Evolutionary conservation across 1,140 invertebrate genomes (phyloP).

Genomic region (Nephila pilipes): DNA sequence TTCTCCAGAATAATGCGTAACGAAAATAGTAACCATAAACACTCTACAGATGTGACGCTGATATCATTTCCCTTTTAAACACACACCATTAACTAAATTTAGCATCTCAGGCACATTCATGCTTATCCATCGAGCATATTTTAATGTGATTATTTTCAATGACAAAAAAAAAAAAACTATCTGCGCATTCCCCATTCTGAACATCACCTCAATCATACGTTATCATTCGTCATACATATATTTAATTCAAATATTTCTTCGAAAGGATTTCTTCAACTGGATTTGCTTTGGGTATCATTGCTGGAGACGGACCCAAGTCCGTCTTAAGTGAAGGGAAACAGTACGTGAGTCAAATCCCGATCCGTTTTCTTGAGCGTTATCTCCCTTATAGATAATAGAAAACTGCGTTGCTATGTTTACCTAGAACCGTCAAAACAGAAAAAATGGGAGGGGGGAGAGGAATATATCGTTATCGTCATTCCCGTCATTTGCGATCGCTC

Average conservation of each 20-base stretch:
- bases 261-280: neutral
- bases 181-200: too few relatives aligned
- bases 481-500: slow-evolving; percentile 31
- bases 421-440: slow-evolving; percentile 44
- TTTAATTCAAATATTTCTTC: neutral
- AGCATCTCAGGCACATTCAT: too few relatives aligned
- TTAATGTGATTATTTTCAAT: too few relatives aligned
- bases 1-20: too few relatives aligned
- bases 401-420: slow-evolving; percentile 42
- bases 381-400: neutral
- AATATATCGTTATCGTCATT: slow-evolving; percentile 31
- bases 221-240: too few relatives aligned
- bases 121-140: too few relatives aligned
- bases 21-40: too few relatives aligned
- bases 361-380: neutral
- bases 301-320: neutral
- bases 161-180: too few relatives aligned
- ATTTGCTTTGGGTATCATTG: neutral
- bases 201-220: too few relatives aligned
- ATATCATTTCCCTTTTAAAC: too few relatives aligned
- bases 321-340: neutral
- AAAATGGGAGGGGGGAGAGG: neutral
- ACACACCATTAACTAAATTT: too few relatives aligned
- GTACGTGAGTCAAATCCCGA: neutral
- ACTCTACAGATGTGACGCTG: too few relatives aligned